phyloP scores from a whole-genome alignment of 2,888 invertebrate species.

The Achlya flavicornis region DNA sequence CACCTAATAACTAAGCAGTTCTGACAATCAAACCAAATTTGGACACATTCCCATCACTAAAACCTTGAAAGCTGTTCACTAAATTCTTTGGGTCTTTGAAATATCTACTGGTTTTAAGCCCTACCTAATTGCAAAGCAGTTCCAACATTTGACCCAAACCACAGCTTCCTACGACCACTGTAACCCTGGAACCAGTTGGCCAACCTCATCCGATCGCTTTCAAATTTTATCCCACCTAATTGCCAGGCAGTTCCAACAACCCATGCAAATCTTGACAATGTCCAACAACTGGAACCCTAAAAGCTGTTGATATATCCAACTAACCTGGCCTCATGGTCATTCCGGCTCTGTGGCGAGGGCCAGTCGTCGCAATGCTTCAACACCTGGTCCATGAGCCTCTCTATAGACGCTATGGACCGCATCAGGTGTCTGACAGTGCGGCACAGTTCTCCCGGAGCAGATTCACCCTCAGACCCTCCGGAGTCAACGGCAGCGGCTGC shows the following conservation, averaged over 20 bases:
- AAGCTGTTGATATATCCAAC: constrained; percentile 14
- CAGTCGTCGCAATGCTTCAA: constrained; percentile 70
- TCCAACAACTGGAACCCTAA: background rate
- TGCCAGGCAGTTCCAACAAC: background rate
- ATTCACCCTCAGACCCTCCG: constrained; percentile 42
- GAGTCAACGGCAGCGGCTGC: constrained; percentile 60
- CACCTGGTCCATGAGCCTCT: constrained; percentile 74
- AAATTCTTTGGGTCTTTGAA: too few relatives aligned
- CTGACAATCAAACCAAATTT: too few relatives aligned
- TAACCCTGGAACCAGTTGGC: background rate
- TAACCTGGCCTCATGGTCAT: constrained; percentile 55
- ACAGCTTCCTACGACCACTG: background rate
- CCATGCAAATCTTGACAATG: background rate
- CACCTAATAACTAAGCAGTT: too few relatives aligned
- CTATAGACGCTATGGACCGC: constrained; percentile 74
- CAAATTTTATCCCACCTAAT: background rate
- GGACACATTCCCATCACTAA: background rate
- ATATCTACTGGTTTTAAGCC: too few relatives aligned
- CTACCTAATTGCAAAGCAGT: background rate
- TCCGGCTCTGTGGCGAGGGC: constrained; percentile 46
- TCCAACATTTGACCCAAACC: background rate
- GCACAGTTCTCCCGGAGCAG: constrained; percentile 55
- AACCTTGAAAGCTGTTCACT: background rate
- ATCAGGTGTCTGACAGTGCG: constrained; percentile 68
- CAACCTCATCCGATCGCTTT: background rate